A percentile compares a stretch with the other conserved stretches of the same genome.
These are phyloP conservation scores for Chironex yamaguchii DNA, from an alignment of 30 jellyfish, hydroid and myxozoan species.

Conservation along the genomic window DNA sequence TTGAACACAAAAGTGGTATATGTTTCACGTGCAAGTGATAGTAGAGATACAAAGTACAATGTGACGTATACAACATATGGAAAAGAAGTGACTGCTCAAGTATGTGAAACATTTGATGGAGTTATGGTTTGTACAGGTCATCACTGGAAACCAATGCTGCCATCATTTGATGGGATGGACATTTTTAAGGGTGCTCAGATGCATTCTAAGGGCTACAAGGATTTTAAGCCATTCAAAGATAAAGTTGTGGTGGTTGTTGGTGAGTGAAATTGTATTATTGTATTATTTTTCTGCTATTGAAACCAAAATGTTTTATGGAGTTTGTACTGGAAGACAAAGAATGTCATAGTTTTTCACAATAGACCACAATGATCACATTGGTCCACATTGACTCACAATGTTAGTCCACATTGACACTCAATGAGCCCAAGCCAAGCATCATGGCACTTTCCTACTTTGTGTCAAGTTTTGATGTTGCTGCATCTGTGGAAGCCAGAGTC, in stretches of 20 bases:
- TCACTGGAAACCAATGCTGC: conserved; percentile 81
- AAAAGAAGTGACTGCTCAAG: conserved; percentile 66
- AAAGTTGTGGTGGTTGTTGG: conserved; percentile 82
- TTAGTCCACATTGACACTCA: too few relatives aligned
- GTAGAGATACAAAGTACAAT: conserved; percentile 65
- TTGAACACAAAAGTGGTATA: conserved; percentile 62
- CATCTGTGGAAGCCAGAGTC: too few relatives aligned
- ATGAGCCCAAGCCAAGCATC: too few relatives aligned
- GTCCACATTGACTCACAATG: too few relatives aligned
- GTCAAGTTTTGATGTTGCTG: too few relatives aligned
- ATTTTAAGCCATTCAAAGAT: conserved; percentile 71
- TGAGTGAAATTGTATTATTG: conserved; percentile 3
- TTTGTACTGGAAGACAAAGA: too few relatives aligned
- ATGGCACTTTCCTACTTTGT: too few relatives aligned
- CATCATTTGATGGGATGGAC: conserved; percentile 73
- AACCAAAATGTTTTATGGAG: too few relatives aligned
- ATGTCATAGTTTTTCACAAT: too few relatives aligned
- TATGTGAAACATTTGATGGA: conserved; percentile 71
- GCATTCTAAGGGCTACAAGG: conserved; percentile 85
- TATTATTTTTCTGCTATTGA: too few relatives aligned
- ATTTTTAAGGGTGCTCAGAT: conserved; percentile 66
- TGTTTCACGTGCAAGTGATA: conserved; percentile 68
- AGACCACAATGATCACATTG: too few relatives aligned
- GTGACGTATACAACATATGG: conserved; percentile 72
- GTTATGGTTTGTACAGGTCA: conserved; percentile 92